phyloP scores from a whole-genome alignment of 2,888 invertebrate genomes.

The Luperina testacea region DNA sequence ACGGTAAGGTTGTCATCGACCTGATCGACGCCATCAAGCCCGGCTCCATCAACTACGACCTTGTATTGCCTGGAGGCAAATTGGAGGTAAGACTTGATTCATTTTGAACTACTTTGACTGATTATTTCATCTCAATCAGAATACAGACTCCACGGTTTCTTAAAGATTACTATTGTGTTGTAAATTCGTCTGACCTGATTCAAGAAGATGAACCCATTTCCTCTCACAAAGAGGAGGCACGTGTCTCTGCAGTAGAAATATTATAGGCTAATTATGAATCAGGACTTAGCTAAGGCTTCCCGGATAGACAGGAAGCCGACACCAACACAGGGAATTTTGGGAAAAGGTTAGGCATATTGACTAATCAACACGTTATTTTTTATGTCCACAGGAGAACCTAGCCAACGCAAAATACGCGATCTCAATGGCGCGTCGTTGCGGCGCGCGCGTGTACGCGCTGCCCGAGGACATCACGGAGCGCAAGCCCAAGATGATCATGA shows the following conservation, averaged over 20 bases:
- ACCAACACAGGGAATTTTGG: background rate
- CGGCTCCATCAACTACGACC: conserved; percentile 97
- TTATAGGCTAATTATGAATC: background rate
- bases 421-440: conserved; percentile 99
- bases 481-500: conserved; percentile 99
- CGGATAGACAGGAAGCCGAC: background rate
- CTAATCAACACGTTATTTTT: background rate
- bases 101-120: background rate
- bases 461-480: conserved; percentile 99
- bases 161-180: background rate
- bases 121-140: background rate
- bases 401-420: conserved; percentile 99
- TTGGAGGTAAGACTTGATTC: conserved; percentile 92
- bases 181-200: background rate
- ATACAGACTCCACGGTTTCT: background rate
- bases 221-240: background rate
- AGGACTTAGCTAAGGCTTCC: background rate
- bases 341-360: background rate
- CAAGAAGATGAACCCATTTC: background rate
- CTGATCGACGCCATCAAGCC: conserved; percentile 99
- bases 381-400: conserved; percentile 93
- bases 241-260: background rate
- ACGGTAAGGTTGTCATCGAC: conserved; percentile 98
- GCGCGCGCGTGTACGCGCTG: conserved; percentile 99
- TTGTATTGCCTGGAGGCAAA: conserved; percentile 94